Conservation (phyloP, 2,113 vertebrate species). For the Rhinopithecus roxellana region DNA sequence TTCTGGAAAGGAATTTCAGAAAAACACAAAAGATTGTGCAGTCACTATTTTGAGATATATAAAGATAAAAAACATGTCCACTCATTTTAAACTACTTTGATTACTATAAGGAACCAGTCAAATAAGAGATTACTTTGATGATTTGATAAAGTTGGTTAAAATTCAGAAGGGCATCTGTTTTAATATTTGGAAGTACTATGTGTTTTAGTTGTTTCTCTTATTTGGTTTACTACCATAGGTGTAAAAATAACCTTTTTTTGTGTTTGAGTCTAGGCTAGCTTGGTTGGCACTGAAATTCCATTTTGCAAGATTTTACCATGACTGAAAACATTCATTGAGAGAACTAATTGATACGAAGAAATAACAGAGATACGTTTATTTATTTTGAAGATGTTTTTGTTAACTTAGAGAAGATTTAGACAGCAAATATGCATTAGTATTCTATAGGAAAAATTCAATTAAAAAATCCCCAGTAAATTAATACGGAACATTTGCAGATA, state of each 20-base stretch:
- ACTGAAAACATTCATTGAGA: neutral
- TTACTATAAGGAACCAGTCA: neutral
- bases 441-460: neutral
- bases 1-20: constrained; percentile 32
- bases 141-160: neutral
- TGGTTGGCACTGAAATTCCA: neutral
- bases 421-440: neutral
- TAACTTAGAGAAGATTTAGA: neutral
- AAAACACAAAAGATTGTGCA: neutral
- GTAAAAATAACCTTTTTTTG: neutral
- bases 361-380: neutral
- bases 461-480: neutral
- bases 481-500: neutral
- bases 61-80: neutral
- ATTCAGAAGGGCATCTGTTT: neutral
- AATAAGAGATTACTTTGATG: neutral
- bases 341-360: neutral
- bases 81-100: neutral
- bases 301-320: neutral
- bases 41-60: neutral
- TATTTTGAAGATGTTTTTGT: constrained; percentile 34
- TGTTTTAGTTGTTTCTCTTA: neutral
- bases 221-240: neutral
- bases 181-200: neutral
- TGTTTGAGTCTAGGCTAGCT: neutral